These are phyloP conservation scores for Colletes collaris DNA, from an alignment of 2,888 invertebrate genomes.

Conservation along the genomic window DNA sequence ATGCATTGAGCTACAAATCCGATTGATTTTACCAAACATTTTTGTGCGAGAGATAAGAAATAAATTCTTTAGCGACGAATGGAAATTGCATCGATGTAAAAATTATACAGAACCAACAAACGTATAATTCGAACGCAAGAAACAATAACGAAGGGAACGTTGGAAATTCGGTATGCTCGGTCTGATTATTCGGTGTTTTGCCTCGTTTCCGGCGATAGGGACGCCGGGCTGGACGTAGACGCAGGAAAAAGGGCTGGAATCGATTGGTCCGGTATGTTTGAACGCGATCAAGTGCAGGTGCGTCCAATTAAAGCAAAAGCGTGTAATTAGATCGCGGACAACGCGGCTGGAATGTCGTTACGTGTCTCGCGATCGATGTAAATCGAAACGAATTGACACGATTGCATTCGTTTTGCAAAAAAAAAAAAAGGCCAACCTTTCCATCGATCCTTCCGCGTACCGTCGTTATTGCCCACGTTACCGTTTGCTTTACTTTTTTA, in stretches of 20 bases:
- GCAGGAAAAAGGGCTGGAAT: slow-evolving; percentile 5
- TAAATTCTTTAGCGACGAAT: no score
- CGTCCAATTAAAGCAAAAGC: slow-evolving; percentile 36
- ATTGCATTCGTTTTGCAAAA: slow-evolving; percentile 22
- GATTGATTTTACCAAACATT: no score
- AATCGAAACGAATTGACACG: slow-evolving; percentile 43
- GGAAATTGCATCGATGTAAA: no score
- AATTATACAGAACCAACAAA: no score
- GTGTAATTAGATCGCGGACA: slow-evolving; percentile 40
- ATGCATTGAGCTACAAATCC: no score
- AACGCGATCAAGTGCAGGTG: slow-evolving; percentile 41
- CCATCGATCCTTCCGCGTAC: neutral
- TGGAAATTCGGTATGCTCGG: neutral
- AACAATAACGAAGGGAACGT: neutral
- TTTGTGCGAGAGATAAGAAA: no score
- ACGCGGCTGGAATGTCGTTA: slow-evolving; percentile 20
- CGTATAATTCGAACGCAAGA: no score
- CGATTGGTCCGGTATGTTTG: slow-evolving; percentile 21
- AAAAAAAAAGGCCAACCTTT: neutral
- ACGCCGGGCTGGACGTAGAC: neutral
- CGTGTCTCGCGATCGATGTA: slow-evolving; percentile 19
- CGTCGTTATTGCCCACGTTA: neutral
- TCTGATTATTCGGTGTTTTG: neutral
- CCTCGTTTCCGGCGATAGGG: neutral
- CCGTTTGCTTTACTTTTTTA: no score